Evolutionary conservation across 2,797 vertebrate species (phyloP).

Genomic region (Pangasius macronema): DNA sequence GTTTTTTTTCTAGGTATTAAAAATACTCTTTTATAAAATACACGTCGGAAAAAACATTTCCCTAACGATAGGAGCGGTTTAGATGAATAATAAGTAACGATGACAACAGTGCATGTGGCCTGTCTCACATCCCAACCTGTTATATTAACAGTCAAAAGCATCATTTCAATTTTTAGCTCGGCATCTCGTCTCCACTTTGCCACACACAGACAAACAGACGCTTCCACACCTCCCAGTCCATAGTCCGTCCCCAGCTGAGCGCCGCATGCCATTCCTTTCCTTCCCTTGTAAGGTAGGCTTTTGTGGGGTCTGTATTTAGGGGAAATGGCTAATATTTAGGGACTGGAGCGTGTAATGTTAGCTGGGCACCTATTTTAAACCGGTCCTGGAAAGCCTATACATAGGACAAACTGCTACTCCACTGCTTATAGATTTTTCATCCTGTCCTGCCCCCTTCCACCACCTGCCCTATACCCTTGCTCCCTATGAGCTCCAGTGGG

Average conservation of each 20-base stretch:
- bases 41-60: neutral
- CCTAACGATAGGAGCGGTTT: neutral
- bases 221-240: constrained; percentile 36
- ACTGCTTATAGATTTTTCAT: constrained; percentile 71
- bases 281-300: constrained; percentile 80
- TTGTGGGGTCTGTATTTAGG: constrained; percentile 82
- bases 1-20: neutral
- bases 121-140: neutral
- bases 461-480: constrained; percentile 14
- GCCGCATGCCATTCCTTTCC: constrained; percentile 67
- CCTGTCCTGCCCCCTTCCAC: constrained; percentile 56
- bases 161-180: constrained; percentile 46
- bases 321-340: constrained; percentile 85
- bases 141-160: constrained; percentile 10
- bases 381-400: constrained; percentile 75
- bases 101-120: neutral
- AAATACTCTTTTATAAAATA: neutral
- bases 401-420: constrained; percentile 74
- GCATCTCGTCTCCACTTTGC: constrained; percentile 39
- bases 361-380: constrained; percentile 81
- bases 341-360: constrained; percentile 82
- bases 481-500: constrained; percentile 22
- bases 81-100: neutral
- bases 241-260: constrained; percentile 54
- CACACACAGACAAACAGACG: constrained; percentile 49